phyloP scores from a whole-genome alignment of 2,888 invertebrate species.

The Phlogophora meticulosa region DNA sequence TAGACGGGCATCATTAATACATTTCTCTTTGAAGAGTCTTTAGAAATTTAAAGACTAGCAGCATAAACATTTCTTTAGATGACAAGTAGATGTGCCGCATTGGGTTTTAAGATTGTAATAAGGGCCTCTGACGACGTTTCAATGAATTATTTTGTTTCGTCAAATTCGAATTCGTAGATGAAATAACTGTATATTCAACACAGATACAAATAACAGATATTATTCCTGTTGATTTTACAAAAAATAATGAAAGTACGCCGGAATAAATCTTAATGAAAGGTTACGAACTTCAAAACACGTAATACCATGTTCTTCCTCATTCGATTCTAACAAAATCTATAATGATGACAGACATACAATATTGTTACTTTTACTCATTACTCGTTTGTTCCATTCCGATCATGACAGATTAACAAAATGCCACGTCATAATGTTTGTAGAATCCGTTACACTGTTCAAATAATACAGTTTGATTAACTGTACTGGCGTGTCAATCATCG shows the following conservation, averaged over 20 bases:
- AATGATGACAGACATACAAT: constrained; percentile 30
- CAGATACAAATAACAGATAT: background rate
- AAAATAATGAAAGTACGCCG: constrained; percentile 3
- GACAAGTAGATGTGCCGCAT: constrained; percentile 20
- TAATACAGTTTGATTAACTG: constrained; percentile 64
- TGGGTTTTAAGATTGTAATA: constrained; percentile 1
- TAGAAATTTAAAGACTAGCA: constrained; percentile 13
- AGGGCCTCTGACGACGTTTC: background rate
- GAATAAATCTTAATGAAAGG: constrained; percentile 13
- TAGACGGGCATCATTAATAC: constrained; percentile 2
- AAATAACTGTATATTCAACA: constrained; percentile 18
- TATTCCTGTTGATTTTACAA: background rate
- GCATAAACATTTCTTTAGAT: constrained; percentile 23
- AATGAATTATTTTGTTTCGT: background rate
- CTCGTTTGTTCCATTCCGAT: constrained; percentile 35
- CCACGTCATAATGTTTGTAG: constrained; percentile 43
- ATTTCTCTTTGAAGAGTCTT: constrained; percentile 9
- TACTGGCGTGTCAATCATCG: constrained; percentile 57
- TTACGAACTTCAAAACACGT: constrained; percentile 1
- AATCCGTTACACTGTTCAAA: constrained; percentile 46
- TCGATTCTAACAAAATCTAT: constrained; percentile 14
- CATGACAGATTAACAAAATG: constrained; percentile 35
- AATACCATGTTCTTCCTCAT: constrained; percentile 13
- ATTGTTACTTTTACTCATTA: constrained; percentile 41
- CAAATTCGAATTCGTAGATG: background rate